These are phyloP conservation scores for Euborellia annulipes DNA, from an alignment of 1,140 invertebrate species.

Conservation along the genomic window DNA sequence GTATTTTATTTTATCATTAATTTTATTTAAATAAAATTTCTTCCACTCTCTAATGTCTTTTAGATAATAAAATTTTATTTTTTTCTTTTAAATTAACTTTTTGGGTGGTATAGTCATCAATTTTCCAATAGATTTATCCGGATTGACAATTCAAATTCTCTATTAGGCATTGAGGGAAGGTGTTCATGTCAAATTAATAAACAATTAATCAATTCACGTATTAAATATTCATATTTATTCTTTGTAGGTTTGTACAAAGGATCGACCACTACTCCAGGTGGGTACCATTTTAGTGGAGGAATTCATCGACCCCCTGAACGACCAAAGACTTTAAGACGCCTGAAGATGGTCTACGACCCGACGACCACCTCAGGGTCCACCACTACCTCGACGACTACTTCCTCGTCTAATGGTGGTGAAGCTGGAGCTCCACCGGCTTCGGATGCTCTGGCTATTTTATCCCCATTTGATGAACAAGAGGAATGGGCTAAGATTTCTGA, in stretches of 20 bases:
- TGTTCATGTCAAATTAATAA: too few relatives aligned
- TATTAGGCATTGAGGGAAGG: too few relatives aligned
- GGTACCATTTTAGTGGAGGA: conserved; percentile 27
- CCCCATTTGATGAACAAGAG: conserved; percentile 81
- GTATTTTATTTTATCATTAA: too few relatives aligned
- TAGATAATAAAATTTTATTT: too few relatives aligned
- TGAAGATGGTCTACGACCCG: conserved; percentile 36
- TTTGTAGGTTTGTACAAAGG: conserved; percentile 54
- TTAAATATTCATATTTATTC: too few relatives aligned
- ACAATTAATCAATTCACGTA: too few relatives aligned
- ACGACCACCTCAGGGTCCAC: conserved; percentile 12
- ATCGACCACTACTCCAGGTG: conserved; percentile 40
- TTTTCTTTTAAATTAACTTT: too few relatives aligned
- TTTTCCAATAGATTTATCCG: too few relatives aligned
- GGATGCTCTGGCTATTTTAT: conserved; percentile 53
- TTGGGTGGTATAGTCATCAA: too few relatives aligned
- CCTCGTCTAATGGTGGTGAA: conserved; percentile 22
- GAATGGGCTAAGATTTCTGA: conserved; percentile 91
- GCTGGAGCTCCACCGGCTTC: conserved; percentile 15
- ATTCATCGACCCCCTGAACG: conserved; percentile 43
- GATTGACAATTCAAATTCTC: too few relatives aligned
- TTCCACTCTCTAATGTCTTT: too few relatives aligned
- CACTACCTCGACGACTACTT: background rate
- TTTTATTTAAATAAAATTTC: too few relatives aligned
- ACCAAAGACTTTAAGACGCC: conserved; percentile 53